A percentile compares a stretch with the other conserved stretches of the same genome.
These are phyloP conservation scores for Kryphioiulus occultus DNA, from an alignment of 2,888 invertebrate species.

Conservation along the genomic window DNA sequence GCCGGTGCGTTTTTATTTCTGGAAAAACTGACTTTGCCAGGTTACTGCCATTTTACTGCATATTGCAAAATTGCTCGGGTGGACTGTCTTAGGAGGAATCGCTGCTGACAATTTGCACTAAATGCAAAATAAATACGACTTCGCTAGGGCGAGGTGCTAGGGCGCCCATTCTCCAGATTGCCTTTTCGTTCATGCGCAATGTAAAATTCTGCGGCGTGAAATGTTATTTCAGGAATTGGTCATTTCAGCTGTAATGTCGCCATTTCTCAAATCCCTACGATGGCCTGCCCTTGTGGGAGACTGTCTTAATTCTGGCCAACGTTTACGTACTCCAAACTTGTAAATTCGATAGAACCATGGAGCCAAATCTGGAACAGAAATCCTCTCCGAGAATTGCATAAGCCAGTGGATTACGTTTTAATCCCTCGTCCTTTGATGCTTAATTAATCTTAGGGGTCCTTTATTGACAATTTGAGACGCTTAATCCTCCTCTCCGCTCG, in stretches of 20 bases:
- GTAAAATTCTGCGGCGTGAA: background rate
- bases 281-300: background rate
- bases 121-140: background rate
- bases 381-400: background rate
- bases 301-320: background rate
- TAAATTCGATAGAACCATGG: background rate
- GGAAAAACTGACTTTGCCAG: too few relatives aligned
- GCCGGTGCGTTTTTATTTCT: too few relatives aligned
- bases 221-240: background rate
- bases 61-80: background rate
- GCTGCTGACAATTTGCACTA: background rate
- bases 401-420: background rate
- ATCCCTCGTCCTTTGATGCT: constrained; percentile 1
- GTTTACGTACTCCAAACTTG: background rate
- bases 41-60: too few relatives aligned
- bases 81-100: background rate
- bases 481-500: background rate
- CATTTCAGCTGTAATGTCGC: background rate
- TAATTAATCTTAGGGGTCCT: constrained; percentile 7
- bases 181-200: background rate
- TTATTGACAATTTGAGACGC: constrained; percentile 24
- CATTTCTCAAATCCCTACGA: background rate
- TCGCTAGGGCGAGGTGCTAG: background rate
- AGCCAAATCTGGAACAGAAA: background rate
- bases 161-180: background rate